Evolutionary conservation across 1,140 invertebrate genomes (phyloP), one percentile per base, ranked within the genome.

Genomic region (Contarinia nasturtii): DNA sequence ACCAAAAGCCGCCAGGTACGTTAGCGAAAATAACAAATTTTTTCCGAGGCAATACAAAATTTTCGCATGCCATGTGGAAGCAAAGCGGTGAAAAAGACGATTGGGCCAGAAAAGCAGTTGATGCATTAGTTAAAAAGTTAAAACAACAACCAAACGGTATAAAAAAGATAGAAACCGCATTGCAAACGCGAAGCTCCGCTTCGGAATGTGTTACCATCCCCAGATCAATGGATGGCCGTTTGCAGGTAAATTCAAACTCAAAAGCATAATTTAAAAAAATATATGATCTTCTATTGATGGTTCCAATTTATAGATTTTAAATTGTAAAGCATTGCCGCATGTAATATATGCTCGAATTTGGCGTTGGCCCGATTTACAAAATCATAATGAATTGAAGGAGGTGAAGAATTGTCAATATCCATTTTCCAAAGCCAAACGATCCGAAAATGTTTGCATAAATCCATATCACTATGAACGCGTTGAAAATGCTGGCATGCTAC

Each of bases 91-190:
- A 96, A 67, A 91, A 95, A 68, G 92, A 97, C 57, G 95, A 96
- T 72, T 98, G 95, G 94, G 93, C 93, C 4, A 92, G 98, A 60
- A 98, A 98, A 60, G 95, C 95, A 0, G 91, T 98, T 0, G 94
- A 98, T 61, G 92, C 91, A 44, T 67, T 98, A 11, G 93, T 98
- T 1, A 98, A 98, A 65, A 98, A 98, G 61, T 61, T 98, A 8
- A 96, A 96, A 61, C 97, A 97, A 61, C 69, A 82, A 57, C 87
- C 93, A 72, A 85, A 93, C 56, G 91, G 90, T n/a, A 85, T 98
- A 12, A 93, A 98, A 63, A 92, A 97, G 63, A 64, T 98, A 46
- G 93, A 98, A 65, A 76, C 86, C 49, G 94, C 93, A 2, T 67
- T 98, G 2, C 89, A 86, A 37, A 91, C 86, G 65, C 92, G 92